Base-by-base conservation (phyloP, 1,140 invertebrate species). In the Drosophila oshimai region DNA sequence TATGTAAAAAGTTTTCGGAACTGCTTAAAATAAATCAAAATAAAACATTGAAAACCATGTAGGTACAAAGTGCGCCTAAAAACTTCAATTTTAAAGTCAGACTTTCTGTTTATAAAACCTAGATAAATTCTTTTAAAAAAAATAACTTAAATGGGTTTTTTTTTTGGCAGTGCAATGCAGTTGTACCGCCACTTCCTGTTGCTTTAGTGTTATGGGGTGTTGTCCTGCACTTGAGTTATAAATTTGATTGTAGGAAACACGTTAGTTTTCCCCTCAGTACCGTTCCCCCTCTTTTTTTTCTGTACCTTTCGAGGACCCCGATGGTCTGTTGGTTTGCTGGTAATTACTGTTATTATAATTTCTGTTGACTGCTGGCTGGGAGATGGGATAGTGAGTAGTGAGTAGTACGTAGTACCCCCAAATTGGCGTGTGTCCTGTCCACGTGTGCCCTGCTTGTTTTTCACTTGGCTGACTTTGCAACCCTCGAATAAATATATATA, bases 281-380 rank as follows among this genome's bases (percentile, higher is more conserved):
- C 28, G 28, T 15, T n/a, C 9, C 6, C 29, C 53, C 33, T 42
- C 24, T 5, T 20, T 45, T 20, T 36, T 24, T 39, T 37, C 50
- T 9, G 1, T 7, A 18, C 0, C 9, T 22, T 15, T 39, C 22
- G 41, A 55, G 42, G 22, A 17, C 26, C 37, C 29, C 31, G 34
- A 31, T 31, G 39, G 57, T 50, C 47, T 50, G 55, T 58, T 67
- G 62, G 39, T 57, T 57, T 69, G 58, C 68, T 69, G 51, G 81
- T 86, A 86, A 86, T 86, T 86, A 86, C 77, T 76, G 81, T 87
- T 86, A 87, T 86, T 86, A 86, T 87, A 87, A 87, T 86, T 86
- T 86, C 81, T 81, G 81, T 81, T 86, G 83, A 86, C 83, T 86
- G 76, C 76, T 47, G 70, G 18, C 26, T 53, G 36, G 64, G 42